A percentile compares a stretch with the other conserved stretches of the same genome.
phyloP scores from a whole-genome alignment of 2,797 vertebrate species.

The Brachyalestes nurse region DNA sequence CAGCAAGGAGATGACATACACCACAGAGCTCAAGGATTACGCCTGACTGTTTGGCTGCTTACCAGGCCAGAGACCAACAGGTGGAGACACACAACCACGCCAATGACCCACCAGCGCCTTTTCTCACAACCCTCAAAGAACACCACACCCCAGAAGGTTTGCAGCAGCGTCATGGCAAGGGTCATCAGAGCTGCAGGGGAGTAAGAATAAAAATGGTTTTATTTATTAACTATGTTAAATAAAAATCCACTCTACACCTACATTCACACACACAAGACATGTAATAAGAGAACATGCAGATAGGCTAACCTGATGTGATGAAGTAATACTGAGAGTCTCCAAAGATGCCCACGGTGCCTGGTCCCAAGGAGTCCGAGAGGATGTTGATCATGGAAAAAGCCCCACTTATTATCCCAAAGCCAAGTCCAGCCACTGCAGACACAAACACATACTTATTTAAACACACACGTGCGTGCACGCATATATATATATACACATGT shows the following conservation, averaged over 20 bases:
- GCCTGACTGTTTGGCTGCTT: slow-evolving; percentile 55
- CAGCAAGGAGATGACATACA: not conserved
- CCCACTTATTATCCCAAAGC: slow-evolving; percentile 69
- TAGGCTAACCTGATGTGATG: slow-evolving; percentile 60
- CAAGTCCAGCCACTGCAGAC: slow-evolving; percentile 65
- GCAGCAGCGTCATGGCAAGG: slow-evolving; percentile 78
- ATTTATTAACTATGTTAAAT: too few species aligned
- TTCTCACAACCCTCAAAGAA: slow-evolving; percentile 82
- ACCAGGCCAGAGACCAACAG: slow-evolving; percentile 78
- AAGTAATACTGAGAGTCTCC: slow-evolving; percentile 72
- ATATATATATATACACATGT: too few species aligned
- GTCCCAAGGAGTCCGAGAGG: slow-evolving; percentile 66
- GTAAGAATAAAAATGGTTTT: not conserved
- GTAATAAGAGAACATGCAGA: not conserved
- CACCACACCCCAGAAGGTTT: slow-evolving; percentile 82
- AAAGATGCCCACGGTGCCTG: slow-evolving; percentile 66
- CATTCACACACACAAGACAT: not conserved
- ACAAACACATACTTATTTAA: not conserved
- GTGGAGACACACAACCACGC: slow-evolving; percentile 69
- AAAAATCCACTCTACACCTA: too few species aligned
- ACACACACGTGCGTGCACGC: not conserved
- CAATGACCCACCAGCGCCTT: slow-evolving; percentile 75
- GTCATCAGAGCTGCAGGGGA: slow-evolving; percentile 78
- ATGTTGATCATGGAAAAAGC: slow-evolving; percentile 72
- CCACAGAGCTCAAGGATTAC: not conserved